phyloP scores from a whole-genome alignment of 2,888 invertebrate genomes.

The Embidobia sp. region DNA sequence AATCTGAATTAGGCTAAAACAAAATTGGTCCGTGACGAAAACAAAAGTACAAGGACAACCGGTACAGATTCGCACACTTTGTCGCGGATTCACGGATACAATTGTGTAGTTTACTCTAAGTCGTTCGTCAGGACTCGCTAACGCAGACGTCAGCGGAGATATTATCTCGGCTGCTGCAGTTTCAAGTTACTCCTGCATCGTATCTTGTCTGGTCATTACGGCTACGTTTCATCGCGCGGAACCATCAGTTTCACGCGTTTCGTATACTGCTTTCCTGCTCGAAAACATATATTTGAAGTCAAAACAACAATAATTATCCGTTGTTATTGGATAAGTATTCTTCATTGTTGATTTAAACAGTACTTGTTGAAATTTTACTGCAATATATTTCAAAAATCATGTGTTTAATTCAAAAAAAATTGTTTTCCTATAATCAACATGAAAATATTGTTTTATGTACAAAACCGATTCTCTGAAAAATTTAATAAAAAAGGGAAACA shows the following conservation, averaged over 20 bases:
- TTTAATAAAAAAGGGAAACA: no score
- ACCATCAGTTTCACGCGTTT: constrained; percentile 69
- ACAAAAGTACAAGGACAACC: constrained; percentile 58
- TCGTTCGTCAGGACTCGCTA: constrained; percentile 70
- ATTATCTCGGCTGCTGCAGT: constrained; percentile 72
- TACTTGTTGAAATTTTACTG: no score
- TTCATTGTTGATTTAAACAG: no score
- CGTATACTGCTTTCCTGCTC: no score
- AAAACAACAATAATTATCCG: no score
- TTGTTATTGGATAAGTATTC: no score
- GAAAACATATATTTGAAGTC: no score
- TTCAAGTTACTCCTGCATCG: constrained; percentile 74
- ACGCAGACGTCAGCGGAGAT: constrained; percentile 78
- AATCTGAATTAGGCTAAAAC: constrained; percentile 29
- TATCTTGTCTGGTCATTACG: constrained; percentile 71
- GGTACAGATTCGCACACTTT: constrained; percentile 40
- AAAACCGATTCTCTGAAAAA: no score
- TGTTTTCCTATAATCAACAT: no score
- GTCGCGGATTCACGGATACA: constrained; percentile 41
- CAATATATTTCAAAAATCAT: no score
- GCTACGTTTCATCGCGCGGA: constrained; percentile 71
- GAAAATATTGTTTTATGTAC: no score
- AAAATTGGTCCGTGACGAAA: constrained; percentile 27
- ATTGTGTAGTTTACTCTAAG: constrained; percentile 49
- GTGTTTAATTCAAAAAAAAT: no score